phyloP scores from a whole-genome alignment of 1,140 invertebrate genomes.

The Pseudomyrmex concolor region DNA sequence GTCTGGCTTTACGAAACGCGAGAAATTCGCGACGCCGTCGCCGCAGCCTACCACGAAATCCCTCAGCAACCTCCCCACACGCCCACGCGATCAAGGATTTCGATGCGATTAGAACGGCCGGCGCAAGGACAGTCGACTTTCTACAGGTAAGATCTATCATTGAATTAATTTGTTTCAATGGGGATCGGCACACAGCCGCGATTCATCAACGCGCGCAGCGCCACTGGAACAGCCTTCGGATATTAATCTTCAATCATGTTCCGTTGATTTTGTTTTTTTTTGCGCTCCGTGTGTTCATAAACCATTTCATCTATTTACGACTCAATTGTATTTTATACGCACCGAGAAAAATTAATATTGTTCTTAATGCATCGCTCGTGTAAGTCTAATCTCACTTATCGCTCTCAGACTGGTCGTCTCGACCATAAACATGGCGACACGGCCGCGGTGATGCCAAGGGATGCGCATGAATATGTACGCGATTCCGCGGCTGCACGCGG shows the following conservation, averaged over 20 bases:
- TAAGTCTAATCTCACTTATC: constrained; percentile 13
- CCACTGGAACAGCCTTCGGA: neutral
- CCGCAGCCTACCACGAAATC: neutral
- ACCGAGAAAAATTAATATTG: constrained; percentile 1
- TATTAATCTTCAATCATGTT: neutral
- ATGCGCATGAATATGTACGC: constrained; percentile 49
- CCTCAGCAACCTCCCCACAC: constrained; percentile 16
- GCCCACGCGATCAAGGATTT: constrained; percentile 71
- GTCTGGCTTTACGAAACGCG: neutral
- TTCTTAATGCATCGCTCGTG: constrained; percentile 12
- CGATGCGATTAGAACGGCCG: constrained; percentile 63
- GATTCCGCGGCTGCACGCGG: constrained; percentile 32
- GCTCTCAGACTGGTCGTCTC: neutral
- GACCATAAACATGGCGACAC: constrained; percentile 7
- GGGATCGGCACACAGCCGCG: neutral
- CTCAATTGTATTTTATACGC: neutral
- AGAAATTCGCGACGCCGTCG: neutral
- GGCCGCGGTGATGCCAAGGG: constrained; percentile 9
- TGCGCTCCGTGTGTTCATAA: neutral
- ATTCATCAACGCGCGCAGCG: constrained; percentile 12
- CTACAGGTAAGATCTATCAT: constrained; percentile 42
- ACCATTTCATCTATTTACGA: constrained; percentile 24
- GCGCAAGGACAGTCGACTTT: constrained; percentile 67
- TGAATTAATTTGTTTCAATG: constrained; percentile 65
- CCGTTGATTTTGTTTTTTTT: neutral